Conservation (phyloP, 2,113 vertebrate genomes). For the Nipponia nippon region DNA sequence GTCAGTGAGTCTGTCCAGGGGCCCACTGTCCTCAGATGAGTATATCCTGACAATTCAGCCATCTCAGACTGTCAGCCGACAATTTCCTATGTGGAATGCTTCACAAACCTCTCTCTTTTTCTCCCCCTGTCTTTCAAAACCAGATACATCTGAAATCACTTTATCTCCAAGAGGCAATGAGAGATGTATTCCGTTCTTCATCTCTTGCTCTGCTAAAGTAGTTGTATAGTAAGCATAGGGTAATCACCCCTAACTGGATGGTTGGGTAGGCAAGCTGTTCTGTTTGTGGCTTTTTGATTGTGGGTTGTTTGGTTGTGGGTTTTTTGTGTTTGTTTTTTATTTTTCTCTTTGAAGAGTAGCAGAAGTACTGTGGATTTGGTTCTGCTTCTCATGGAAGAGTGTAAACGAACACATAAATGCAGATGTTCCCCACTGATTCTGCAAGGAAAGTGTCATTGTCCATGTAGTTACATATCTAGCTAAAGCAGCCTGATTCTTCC, state of each 20-base stretch:
- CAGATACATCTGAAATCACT: not conserved
- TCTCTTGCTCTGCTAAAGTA: not conserved
- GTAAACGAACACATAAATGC: not conserved
- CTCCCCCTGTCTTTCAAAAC: not conserved
- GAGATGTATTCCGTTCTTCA: not conserved
- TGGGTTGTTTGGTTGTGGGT: not conserved
- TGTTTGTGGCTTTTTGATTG: not conserved
- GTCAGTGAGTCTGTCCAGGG: not conserved
- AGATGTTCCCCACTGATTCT: not conserved
- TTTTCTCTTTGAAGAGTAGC: not conserved
- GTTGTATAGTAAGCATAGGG: not conserved
- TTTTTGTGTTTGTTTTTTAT: no score
- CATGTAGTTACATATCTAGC: accelerated
- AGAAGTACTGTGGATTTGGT: not conserved
- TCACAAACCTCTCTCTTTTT: not conserved
- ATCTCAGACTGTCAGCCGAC: not conserved
- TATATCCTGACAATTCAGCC: not conserved
- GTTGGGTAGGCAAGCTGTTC: not conserved
- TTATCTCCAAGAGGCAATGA: not conserved
- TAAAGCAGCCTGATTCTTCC: not conserved
- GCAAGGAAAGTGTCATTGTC: not conserved
- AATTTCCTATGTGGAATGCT: not conserved
- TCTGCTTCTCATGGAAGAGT: not conserved
- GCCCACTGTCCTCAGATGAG: not conserved
- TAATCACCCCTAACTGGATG: not conserved